phyloP scores from a whole-genome alignment of 2,797 vertebrate genomes.

The Gymnodraco acuticeps region DNA sequence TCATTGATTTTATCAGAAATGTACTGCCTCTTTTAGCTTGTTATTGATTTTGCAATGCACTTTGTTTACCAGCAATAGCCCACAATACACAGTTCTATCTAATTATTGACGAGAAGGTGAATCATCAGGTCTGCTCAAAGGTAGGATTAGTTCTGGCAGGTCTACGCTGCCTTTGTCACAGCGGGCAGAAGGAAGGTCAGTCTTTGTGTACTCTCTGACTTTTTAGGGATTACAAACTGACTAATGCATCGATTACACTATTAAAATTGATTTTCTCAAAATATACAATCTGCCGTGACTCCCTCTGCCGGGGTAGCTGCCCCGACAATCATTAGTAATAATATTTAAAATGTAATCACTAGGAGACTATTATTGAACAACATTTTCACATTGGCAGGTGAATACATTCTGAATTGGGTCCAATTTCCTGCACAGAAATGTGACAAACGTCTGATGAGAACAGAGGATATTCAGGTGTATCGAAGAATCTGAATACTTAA shows the following conservation, averaged over 20 bases:
- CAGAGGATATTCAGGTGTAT: background rate
- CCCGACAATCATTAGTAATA: constrained; percentile 64
- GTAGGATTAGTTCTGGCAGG: constrained; percentile 65
- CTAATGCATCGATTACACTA: constrained; percentile 72
- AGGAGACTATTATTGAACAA: constrained; percentile 58
- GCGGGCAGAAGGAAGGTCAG: constrained; percentile 71
- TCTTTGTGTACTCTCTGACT: constrained; percentile 61
- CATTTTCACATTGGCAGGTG: constrained; percentile 46
- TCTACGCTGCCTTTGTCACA: constrained; percentile 57
- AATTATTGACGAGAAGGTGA: constrained; percentile 63
- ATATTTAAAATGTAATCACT: constrained; percentile 73
- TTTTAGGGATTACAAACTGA: constrained; percentile 68
- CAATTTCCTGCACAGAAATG: constrained; percentile 43
- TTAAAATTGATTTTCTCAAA: constrained; percentile 82
- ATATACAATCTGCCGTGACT: constrained; percentile 57
- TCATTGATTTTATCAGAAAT: constrained; percentile 59
- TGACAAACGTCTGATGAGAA: constrained; percentile 23
- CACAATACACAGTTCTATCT: constrained; percentile 60
- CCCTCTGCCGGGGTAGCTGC: constrained; percentile 34
- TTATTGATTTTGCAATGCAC: constrained; percentile 73
- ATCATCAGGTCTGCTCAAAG: constrained; percentile 56
- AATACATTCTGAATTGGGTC: constrained; percentile 66
- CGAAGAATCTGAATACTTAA: constrained; percentile 15
- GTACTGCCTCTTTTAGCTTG: constrained; percentile 42
- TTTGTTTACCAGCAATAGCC: constrained; percentile 56